phyloP scores from a whole-genome alignment of 2,113 vertebrate species.

The Clarias batrachus region DNA sequence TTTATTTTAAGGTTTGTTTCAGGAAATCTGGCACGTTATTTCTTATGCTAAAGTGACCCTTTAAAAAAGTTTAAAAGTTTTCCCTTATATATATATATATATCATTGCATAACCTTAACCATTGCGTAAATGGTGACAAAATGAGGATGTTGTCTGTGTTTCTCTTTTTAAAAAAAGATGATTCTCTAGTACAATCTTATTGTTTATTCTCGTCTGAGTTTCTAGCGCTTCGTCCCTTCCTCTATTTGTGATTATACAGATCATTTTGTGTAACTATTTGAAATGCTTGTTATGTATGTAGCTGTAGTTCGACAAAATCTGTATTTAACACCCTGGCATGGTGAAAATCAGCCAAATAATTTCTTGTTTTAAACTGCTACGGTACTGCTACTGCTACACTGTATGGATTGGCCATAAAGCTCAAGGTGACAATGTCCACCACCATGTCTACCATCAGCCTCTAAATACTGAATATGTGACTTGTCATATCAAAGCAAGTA shows the following conservation, averaged over 20 bases:
- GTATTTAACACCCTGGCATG: not conserved
- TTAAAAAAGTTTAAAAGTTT: not conserved
- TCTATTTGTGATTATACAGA: not conserved
- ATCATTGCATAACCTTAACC: constrained; percentile 16
- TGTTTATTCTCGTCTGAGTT: not conserved
- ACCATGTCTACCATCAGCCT: not conserved
- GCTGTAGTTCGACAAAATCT: not conserved
- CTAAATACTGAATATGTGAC: no score
- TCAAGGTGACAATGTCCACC: not conserved
- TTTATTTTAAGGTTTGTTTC: not conserved
- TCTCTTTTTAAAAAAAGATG: constrained; percentile 3
- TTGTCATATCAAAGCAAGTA: no score
- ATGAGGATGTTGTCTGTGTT: constrained; percentile 15
- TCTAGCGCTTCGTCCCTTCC: not conserved
- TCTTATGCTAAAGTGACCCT: not conserved
- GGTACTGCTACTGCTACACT: no score
- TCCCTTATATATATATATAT: not conserved
- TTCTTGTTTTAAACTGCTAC: not conserved
- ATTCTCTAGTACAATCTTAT: not conserved
- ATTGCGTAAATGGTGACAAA: not conserved
- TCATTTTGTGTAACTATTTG: not conserved
- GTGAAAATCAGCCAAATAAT: not conserved
- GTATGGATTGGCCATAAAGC: not conserved
- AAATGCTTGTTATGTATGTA: not conserved
- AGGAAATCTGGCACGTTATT: not conserved